Evolutionary conservation across 2,888 invertebrate species (phyloP).

Genomic region (Homarus gammarus): DNA sequence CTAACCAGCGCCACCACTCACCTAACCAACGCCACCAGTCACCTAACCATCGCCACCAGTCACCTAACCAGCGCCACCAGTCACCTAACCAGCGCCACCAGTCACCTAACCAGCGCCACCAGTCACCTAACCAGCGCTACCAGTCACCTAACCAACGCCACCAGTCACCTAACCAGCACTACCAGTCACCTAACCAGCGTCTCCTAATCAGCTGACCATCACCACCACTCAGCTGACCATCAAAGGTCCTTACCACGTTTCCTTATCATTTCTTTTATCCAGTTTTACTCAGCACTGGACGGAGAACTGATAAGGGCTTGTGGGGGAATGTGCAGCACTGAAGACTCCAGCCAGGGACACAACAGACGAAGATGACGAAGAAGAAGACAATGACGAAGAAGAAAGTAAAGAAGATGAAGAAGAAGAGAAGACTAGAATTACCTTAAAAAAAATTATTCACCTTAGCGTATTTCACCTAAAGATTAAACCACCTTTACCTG

Average conservation of each 20-base stretch:
- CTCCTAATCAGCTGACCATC: too few relatives aligned
- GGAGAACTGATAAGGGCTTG: conserved; percentile 76
- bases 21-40: not conserved
- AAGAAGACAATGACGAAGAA: not conserved
- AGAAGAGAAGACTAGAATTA: too few relatives aligned
- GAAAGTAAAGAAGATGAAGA: not conserved
- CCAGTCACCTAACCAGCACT: not conserved
- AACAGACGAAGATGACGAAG: not conserved
- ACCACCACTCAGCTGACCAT: too few relatives aligned
- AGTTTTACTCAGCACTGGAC: conserved; percentile 74
- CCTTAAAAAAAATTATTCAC: too few relatives aligned
- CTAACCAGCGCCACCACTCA: not conserved
- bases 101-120: not conserved
- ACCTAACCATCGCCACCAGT: too few relatives aligned
- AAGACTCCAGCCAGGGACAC: conserved; percentile 39
- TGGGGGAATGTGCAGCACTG: conserved; percentile 57
- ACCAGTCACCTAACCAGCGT: too few relatives aligned
- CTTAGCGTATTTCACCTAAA: too few relatives aligned
- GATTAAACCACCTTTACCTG: too few relatives aligned
- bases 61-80: not conserved
- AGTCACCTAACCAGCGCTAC: not conserved
- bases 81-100: not conserved
- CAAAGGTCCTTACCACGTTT: conserved; percentile 62
- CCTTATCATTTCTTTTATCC: conserved; percentile 74
- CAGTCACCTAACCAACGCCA: not conserved